Evolutionary conservation across 2,888 invertebrate species (phyloP), one percentile per base, ranked within the genome.

Genomic region (Diogma glabrata): DNA sequence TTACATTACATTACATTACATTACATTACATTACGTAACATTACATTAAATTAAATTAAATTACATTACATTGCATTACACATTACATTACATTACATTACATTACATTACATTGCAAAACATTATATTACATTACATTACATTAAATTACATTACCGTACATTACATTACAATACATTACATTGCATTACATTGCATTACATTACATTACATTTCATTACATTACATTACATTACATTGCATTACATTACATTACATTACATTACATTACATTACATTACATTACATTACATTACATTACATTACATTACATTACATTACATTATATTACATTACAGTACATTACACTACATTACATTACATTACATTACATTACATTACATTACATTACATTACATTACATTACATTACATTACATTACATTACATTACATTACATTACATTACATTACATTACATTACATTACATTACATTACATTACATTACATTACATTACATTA

Each of bases 281-380:
- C 38, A 19, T 12, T 38, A 38, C 38, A 19, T 19, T 38, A 38
- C 38, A 19, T 19, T 38, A 38, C 38, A 19, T 19, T 38, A 38
- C 38, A 38, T 19, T 38, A 38, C 38, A 19, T 19, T 38, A 38
- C 38, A 38, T 19, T 38, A 38, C 38, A 38, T 19, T 38, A 38
- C 38, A 38, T 19, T 38, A 38, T 19, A 38, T 19, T 38, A 38
- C 38, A 38, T 19, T 16, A 38, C 38, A 38, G 17, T 38, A 38
- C 38, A 38, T 19, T 38, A 38, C 38, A 38, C 19, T 38, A 38
- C 38, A 38, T 19, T 38, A 38, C 38, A 38, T 19, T 38, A 38
- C 9, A 38, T 19, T 38, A 38, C 19, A 38, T 19, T 38, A 38
- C 38, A 38, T 19, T 38, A 38, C 9, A 38, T 19, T 38, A 38